Conservation (phyloP, 2,113 vertebrate species). For the Vombatus ursinus region DNA sequence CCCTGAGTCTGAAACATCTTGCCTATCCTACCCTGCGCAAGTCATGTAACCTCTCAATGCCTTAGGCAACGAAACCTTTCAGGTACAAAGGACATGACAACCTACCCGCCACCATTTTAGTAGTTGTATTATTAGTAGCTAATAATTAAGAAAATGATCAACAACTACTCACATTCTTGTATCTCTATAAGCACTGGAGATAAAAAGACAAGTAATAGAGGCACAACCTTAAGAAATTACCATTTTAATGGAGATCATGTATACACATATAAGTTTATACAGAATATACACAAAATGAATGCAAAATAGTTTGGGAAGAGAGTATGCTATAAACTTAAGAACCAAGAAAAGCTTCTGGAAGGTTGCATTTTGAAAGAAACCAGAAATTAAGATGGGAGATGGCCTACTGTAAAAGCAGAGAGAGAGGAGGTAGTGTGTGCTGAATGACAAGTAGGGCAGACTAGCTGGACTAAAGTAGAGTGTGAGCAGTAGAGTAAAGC, state of each 20-base stretch:
- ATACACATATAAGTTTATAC: neutral
- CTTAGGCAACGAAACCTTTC: neutral
- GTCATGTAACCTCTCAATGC: neutral
- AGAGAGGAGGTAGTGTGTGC: too few relatives aligned
- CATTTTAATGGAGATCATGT: neutral
- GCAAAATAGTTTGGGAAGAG: neutral
- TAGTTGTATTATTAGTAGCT: neutral
- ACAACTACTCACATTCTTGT: neutral
- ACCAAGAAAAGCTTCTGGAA: neutral
- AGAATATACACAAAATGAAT: neutral
- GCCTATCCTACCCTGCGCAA: too few relatives aligned
- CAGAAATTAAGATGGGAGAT: neutral
- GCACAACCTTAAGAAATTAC: neutral
- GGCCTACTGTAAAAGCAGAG: too few relatives aligned
- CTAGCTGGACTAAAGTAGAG: too few relatives aligned
- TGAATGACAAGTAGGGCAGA: too few relatives aligned
- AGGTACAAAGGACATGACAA: neutral
- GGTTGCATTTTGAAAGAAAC: neutral
- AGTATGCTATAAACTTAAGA: too few relatives aligned
- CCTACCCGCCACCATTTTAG: neutral
- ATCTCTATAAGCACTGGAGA: neutral
- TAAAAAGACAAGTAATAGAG: neutral
- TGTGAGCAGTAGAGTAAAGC: too few relatives aligned
- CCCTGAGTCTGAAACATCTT: neutral
- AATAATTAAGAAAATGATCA: neutral